Percentiles rank a stretch among this genome's conserved stretches.
Evolutionary conservation across 1,140 invertebrate species (phyloP).

Genomic region (Drosophila suzukii): DNA sequence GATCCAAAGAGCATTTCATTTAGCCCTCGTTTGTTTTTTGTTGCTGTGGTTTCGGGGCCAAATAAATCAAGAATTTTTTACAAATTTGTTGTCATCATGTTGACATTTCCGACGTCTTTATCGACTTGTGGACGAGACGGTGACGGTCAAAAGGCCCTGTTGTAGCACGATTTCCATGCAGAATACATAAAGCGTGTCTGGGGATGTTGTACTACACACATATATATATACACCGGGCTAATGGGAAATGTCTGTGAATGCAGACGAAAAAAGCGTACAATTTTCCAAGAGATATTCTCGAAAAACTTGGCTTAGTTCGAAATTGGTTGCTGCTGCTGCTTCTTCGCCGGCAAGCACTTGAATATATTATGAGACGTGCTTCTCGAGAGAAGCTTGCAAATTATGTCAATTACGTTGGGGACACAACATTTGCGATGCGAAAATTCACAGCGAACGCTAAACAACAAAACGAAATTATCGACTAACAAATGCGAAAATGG

Average conservation of each 20-base stretch:
- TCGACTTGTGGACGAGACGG: constrained; percentile 43
- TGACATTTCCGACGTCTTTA: constrained; percentile 82
- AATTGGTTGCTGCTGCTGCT: constrained; percentile 21
- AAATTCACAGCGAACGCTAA: constrained; percentile 39
- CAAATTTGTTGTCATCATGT: constrained; percentile 83
- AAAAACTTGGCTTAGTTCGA: constrained; percentile 41
- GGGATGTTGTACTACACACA: constrained; percentile 1
- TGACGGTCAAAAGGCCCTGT: constrained; percentile 33
- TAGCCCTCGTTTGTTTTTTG: constrained; percentile 62
- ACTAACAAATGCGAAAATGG: constrained; percentile 43
- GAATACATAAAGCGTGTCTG: constrained; percentile 47
- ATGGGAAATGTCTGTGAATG: constrained; percentile 58
- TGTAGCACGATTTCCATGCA: constrained; percentile 51
- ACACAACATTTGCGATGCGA: constrained; percentile 44
- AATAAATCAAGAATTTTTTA: constrained; percentile 83
- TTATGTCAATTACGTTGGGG: constrained; percentile 54
- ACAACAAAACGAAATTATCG: constrained; percentile 51
- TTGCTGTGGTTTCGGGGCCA: constrained; percentile 50
- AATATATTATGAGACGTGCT: constrained; percentile 48
- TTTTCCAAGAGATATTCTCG: constrained; percentile 5
- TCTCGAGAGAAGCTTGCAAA: constrained; percentile 35
- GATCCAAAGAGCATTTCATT: constrained; percentile 52
- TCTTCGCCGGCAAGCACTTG: constrained; percentile 17
- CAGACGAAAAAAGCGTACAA: constrained; percentile 38
- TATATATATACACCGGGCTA: constrained; percentile 14